Evolutionary conservation across 2,113 vertebrate genomes (phyloP), one percentile per base, ranked within the genome.

Genomic region (Orientallactaga bullata): DNA sequence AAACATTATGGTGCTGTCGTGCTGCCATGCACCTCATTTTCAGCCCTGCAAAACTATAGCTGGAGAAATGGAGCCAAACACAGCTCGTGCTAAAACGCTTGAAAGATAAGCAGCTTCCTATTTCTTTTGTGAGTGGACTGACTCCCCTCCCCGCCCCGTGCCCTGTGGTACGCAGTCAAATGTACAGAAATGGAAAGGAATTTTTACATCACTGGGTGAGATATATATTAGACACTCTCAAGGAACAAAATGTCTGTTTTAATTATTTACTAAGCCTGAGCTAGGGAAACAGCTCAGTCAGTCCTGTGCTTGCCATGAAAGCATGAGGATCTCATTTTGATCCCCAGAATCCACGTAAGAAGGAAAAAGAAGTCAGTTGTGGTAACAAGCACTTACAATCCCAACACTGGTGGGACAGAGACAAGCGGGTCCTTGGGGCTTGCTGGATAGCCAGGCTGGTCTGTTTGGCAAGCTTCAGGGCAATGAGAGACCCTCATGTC

Each of bases 51-150:
- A 93, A 87, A 39, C 68, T 78, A 24, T 94, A 55, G 47, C 51
- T 28, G 2, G 37, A 68, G 69, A 79, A 37, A 42, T 37, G 12
- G 35, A 73, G 92, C 89, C 71, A 90, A 93, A 80, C 32, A 61
- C 47, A 69, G 17, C 58, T 26, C 18, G 16, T 30, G 68, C 60
- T 79, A 76, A 72, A 84, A 77, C n/a, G 17, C 55, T 80, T 61
- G 72, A 7, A 76, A 94, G 77, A 84, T 24, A 47, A 86, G 78
- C 47, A 20, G 47, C 17, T 66, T 89, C 61, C 60, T 83, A 83
- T 30, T 15, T n/a, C 32, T 55, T 61, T 66, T 7, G 1, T 77
- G 85, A 72, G 71, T 78, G 18, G 63, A 47, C 66, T 7, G 66
- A 61, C 66, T 84, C 26, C 66, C 80, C 26, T n/a, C 68, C 68